A percentile compares a stretch with the other conserved stretches of the same genome.
phyloP scores from a whole-genome alignment of 2,797 vertebrate species.

The Harpagifer antarcticus region DNA sequence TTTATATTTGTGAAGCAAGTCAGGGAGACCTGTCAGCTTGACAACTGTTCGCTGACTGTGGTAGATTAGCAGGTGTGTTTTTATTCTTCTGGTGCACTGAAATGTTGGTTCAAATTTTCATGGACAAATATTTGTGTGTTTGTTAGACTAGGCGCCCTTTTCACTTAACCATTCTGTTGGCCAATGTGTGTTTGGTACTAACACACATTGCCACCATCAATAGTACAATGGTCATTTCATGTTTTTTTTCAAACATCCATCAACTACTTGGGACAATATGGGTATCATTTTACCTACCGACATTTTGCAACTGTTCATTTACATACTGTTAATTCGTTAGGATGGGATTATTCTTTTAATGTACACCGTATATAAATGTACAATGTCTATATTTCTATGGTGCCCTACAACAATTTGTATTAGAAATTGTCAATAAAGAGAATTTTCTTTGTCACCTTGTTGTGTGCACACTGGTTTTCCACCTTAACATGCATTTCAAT shows the following conservation, averaged over 20 bases:
- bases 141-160: constrained; percentile 73
- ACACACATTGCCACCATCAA: constrained; percentile 42
- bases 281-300: constrained; percentile 59
- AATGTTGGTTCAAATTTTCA: constrained; percentile 80
- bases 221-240: constrained; percentile 56
- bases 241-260: constrained; percentile 44
- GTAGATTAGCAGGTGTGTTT: constrained; percentile 82
- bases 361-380: constrained; percentile 87
- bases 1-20: constrained; percentile 74
- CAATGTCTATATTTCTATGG: constrained; percentile 88
- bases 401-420: constrained; percentile 88
- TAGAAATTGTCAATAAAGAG: constrained; percentile 87
- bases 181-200: constrained; percentile 53
- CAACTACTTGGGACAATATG: constrained; percentile 56
- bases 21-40: constrained; percentile 82
- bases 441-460: constrained; percentile 77
- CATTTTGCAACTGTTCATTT: constrained; percentile 72
- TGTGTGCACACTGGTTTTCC: background rate
- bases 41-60: constrained; percentile 83
- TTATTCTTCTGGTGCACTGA: constrained; percentile 85
- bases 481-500: background rate
- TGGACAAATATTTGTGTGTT: constrained; percentile 79
- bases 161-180: constrained; percentile 61
- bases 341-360: constrained; percentile 86
- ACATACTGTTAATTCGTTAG: constrained; percentile 80